phyloP scores from a whole-genome alignment of 2,797 vertebrate genomes.

The Arrhamphus sclerolepis region DNA sequence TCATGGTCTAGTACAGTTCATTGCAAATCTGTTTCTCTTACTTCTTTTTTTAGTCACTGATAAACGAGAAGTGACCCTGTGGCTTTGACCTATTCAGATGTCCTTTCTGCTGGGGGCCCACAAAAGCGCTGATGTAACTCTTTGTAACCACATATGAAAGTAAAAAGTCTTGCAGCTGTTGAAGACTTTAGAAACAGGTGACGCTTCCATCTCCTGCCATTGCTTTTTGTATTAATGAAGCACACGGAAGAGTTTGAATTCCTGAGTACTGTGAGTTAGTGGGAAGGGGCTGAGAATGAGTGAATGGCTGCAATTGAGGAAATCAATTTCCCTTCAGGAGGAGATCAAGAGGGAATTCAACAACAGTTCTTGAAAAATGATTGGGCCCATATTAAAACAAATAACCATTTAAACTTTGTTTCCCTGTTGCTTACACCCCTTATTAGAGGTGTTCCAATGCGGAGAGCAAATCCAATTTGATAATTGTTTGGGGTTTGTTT shows the following conservation, averaged over 20 bases:
- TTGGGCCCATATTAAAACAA: constrained; percentile 14
- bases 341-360: constrained; percentile 36
- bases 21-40: no score
- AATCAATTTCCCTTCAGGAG: constrained; percentile 20
- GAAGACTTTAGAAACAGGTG: no score
- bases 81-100: no score
- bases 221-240: no score
- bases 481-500: constrained; percentile 52
- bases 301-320: constrained; percentile 14
- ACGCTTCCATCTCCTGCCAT: no score
- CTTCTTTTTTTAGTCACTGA: no score
- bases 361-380: constrained; percentile 44
- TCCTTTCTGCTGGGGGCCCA: neutral
- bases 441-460: constrained; percentile 12
- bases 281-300: constrained; percentile 30
- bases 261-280: constrained; percentile 48
- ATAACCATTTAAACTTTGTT: constrained; percentile 37
- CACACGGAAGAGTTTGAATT: no score
- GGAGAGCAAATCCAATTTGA: constrained; percentile 9
- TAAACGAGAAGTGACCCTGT: no score
- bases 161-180: constrained; percentile 4
- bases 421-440: constrained; percentile 22
- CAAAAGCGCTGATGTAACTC: constrained; percentile 6
- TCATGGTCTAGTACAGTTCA: no score
- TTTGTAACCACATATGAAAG: neutral